Evolutionary conservation across 2,113 vertebrate species (phyloP).

Genomic region (Campylomormyrus tamandua): DNA sequence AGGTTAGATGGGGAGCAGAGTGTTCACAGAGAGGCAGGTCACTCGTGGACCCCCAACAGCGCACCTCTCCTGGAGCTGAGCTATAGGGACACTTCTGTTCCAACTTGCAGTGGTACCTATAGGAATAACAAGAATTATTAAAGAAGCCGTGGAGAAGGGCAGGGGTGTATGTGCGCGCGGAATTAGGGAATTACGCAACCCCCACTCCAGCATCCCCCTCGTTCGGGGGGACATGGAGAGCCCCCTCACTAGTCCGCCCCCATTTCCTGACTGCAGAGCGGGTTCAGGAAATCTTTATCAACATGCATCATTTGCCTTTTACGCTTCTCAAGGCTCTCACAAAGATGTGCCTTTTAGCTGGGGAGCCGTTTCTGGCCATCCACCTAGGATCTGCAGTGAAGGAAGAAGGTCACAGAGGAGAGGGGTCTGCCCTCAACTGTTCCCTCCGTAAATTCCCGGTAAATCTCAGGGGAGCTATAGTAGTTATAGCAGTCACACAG

Average conservation of each 20-base stretch:
- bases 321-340: neutral
- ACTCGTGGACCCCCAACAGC: neutral
- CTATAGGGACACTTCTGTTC: neutral
- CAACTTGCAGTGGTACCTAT: neutral
- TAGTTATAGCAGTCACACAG: neutral
- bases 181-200: neutral
- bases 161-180: neutral
- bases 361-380: neutral
- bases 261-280: neutral
- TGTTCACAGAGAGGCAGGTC: neutral
- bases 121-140: neutral
- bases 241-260: neutral
- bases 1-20: neutral
- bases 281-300: neutral
- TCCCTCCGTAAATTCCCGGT: neutral
- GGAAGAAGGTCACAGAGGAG: neutral
- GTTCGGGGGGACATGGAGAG: neutral
- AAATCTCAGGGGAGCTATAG: neutral
- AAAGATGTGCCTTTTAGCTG: neutral
- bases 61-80: conserved; percentile 9
- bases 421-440: neutral
- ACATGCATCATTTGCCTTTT: neutral
- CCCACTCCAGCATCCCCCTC: neutral
- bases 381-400: neutral
- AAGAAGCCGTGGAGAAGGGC: neutral